phyloP scores from a whole-genome alignment of 2,113 vertebrate genomes.

The Marmota monax region DNA sequence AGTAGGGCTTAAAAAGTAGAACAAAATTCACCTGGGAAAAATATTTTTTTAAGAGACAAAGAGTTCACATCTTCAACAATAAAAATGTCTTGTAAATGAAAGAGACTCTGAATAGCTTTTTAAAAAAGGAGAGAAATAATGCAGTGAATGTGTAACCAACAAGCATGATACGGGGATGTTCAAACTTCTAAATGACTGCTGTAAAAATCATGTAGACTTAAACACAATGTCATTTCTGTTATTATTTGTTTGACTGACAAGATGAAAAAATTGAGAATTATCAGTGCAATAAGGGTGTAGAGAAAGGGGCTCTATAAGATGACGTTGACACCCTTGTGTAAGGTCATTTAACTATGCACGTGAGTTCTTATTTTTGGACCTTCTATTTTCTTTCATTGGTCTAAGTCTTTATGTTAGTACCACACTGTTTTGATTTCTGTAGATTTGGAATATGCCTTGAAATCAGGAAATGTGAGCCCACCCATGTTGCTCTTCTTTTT shows the following conservation, averaged over 20 bases:
- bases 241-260: background rate
- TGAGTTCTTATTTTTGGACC: background rate
- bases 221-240: background rate
- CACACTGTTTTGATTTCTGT: background rate
- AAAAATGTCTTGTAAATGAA: background rate
- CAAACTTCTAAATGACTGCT: background rate
- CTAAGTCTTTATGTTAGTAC: background rate
- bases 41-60: background rate
- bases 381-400: background rate
- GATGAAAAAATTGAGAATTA: background rate
- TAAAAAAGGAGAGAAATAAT: background rate
- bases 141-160: background rate
- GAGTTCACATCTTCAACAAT: background rate
- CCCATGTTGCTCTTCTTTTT: background rate
- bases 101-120: background rate
- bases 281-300: background rate
- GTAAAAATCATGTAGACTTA: background rate
- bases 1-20: background rate
- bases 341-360: background rate
- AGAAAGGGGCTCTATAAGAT: background rate
- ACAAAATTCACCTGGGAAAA: background rate
- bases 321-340: background rate
- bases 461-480: background rate
- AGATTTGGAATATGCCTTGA: background rate
- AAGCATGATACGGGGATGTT: background rate